Evolutionary conservation across 53 echinoderm and acorn worm genomes (phyloP).

Genomic region (Echinometra lucunter): DNA sequence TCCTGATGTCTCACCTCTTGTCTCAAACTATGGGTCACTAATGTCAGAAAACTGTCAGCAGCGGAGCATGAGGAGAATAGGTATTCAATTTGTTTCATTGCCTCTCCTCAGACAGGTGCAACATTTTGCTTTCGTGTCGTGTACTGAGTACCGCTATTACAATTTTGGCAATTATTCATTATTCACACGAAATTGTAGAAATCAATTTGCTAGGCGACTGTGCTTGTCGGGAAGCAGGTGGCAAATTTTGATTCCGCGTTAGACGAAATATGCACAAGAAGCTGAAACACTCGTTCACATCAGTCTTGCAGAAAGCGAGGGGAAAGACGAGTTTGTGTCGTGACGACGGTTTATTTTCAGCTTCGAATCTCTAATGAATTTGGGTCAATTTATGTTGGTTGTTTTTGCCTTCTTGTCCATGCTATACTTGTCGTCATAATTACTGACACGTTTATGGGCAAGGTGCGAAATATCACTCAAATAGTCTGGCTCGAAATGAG

Average conservation of each 20-base stretch:
- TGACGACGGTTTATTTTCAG: neutral
- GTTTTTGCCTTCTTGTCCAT: neutral
- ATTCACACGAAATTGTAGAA: neutral
- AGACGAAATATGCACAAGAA: neutral
- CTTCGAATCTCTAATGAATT: neutral
- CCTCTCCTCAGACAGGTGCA: neutral
- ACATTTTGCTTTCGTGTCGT: neutral
- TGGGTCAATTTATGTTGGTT: neutral
- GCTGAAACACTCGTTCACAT: neutral
- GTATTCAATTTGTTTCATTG: neutral
- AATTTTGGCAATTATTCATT: neutral
- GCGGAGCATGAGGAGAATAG: neutral
- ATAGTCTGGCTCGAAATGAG: neutral
- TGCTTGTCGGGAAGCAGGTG: neutral
- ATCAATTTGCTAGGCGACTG: neutral
- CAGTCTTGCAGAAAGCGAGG: neutral
- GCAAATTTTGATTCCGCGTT: neutral
- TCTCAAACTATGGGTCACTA: neutral
- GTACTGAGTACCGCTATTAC: neutral
- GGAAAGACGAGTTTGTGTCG: neutral
- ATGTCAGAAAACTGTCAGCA: neutral
- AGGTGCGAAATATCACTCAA: neutral
- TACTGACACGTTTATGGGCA: neutral
- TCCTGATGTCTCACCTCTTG: neutral
- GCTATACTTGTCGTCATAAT: neutral